These are phyloP conservation scores for Alloplasta piceator DNA, from an alignment of 2,888 invertebrate genomes.

Conservation along the genomic window DNA sequence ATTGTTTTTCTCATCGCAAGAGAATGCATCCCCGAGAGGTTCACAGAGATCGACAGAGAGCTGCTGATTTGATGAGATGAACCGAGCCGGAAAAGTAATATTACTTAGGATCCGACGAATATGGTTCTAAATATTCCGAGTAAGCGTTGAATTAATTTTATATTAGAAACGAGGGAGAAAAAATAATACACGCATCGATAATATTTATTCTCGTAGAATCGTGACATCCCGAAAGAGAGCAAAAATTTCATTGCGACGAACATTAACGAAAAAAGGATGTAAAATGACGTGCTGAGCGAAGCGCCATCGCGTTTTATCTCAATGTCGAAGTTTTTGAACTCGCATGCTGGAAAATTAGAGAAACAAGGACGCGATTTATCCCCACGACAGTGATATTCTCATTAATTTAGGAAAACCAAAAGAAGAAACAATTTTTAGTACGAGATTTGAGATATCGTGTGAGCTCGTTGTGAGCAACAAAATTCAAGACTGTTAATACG, in stretches of 20 bases:
- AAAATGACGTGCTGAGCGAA: no score
- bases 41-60: slow-evolving; percentile 85
- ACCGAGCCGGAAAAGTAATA: slow-evolving; percentile 62
- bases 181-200: no score
- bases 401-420: not conserved
- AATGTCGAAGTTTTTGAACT: not conserved
- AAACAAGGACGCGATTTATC: not conserved
- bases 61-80: slow-evolving; percentile 85
- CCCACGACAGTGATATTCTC: slow-evolving; percentile 3
- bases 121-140: slow-evolving; percentile 1
- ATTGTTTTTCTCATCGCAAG: slow-evolving; percentile 89
- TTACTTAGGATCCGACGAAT: not conserved
- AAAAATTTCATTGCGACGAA: not conserved
- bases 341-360: not conserved
- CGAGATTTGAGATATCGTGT: not conserved
- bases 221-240: not conserved
- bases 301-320: not conserved
- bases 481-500: slow-evolving; percentile 56
- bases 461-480: slow-evolving; percentile 16
- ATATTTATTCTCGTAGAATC: not conserved
- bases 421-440: slow-evolving; percentile 1
- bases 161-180: no score
- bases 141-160: no score
- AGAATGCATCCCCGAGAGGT: slow-evolving; percentile 89
- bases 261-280: no score